Base-by-base conservation (phyloP, 2,797 vertebrate species). In the Epinephelus awoara region DNA sequence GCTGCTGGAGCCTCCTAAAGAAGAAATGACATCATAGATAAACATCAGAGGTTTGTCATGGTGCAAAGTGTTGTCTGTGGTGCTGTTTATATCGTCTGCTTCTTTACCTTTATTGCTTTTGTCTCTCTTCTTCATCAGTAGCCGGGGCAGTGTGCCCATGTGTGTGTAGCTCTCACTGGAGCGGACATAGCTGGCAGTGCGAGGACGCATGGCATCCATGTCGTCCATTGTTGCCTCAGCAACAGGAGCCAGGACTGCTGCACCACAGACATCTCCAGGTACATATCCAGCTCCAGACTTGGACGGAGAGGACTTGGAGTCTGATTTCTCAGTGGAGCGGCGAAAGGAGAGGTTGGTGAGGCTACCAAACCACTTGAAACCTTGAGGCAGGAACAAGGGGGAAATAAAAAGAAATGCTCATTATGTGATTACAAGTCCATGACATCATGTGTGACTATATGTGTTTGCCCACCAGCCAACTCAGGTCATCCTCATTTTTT, bases 111-210 rank as follows among this genome's bases (percentile, higher is more conserved):
- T 94, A 6, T 0, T 40, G 29, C 12, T 83, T 79, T 93, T 94
- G 57, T 94, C 77, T 73, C 49, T 76, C 84, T 74, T 87, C 84
- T 68, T 96, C 49, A 77, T 84, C 66, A 88, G 82, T 8, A 89
- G 72, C n/a, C 97, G 95, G 14, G 98, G 98, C 96, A 99, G 95
- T 19, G 98, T 99, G 17, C 97, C 98, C 93, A 97, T 93, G 80
- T 98, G 97, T 27, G 96, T 97, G 85, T 97, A 99, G 95, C 93
- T 96, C 69, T 98, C 96, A 0, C 95, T 97, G 0, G 97, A 99
- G 19, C 96, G 93, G 42, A 95, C 96, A 0, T 99, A 98, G 21
- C 93, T 90, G 0, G 96, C 86, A 10, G 95, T 96, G 76, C 94
- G 96, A 62, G 96, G 93, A 4, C 96, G 77, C 59, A 88, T 89